These are phyloP conservation scores for Thera obeliscata DNA, from an alignment of 2,888 invertebrate species.

Conservation along the genomic window DNA sequence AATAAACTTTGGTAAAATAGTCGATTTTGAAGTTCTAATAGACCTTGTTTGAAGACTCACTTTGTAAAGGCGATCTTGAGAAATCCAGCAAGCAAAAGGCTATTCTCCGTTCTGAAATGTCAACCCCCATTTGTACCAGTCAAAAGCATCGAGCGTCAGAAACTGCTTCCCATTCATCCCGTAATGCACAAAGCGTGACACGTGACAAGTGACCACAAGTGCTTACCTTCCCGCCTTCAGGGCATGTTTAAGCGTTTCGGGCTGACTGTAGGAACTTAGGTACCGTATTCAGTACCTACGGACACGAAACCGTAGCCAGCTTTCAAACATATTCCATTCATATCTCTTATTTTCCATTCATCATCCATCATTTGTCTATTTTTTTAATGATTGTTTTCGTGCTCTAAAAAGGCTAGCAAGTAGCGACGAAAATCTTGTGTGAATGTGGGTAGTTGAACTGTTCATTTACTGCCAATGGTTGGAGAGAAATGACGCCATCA, in stretches of 20 bases:
- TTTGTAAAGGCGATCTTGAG: not conserved
- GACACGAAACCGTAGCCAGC: no score
- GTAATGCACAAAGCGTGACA: slow-evolving; percentile 35
- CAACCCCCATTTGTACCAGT: slow-evolving; percentile 10
- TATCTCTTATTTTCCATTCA: no score
- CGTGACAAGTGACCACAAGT: slow-evolving; percentile 30
- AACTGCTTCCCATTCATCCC: slow-evolving; percentile 31
- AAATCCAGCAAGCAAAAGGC: slow-evolving; percentile 7
- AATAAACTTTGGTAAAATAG: no score
- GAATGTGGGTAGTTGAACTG: not conserved
- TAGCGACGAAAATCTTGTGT: not conserved
- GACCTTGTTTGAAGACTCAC: no score
- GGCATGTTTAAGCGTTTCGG: not conserved
- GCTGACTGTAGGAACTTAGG: not conserved
- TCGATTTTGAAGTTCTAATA: no score
- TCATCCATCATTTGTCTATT: no score
- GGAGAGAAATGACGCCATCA: no score
- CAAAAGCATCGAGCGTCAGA: slow-evolving; percentile 25
- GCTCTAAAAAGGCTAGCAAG: no score
- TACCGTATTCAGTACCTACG: no score
- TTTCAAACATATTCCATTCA: no score
- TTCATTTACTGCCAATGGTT: not conserved
- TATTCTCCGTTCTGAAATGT: slow-evolving; percentile 12
- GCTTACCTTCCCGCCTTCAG: slow-evolving; percentile 1
- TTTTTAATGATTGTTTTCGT: no score